Conservation (phyloP, 2,888 invertebrate species). For the Tortrix viridana region DNA sequence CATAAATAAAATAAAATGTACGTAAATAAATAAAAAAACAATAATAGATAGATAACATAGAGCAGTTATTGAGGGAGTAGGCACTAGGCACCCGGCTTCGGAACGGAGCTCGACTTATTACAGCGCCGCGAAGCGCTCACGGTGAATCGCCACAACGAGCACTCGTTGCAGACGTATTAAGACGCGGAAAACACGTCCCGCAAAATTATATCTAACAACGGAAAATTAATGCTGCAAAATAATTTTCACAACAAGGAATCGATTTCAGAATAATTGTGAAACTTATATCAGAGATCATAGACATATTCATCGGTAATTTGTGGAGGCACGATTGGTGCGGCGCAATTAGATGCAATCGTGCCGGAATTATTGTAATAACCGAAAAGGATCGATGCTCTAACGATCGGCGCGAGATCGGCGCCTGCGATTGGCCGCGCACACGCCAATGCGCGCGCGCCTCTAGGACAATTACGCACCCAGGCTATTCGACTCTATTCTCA, state of each 20-base stretch:
- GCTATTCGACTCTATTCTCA: slow-evolving; percentile 69
- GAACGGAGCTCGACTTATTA: neutral
- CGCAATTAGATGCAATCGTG: slow-evolving; percentile 81
- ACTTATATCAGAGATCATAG: slow-evolving; percentile 53
- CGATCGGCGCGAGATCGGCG: slow-evolving; percentile 61
- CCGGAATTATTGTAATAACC: slow-evolving; percentile 82
- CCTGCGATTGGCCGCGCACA: slow-evolving; percentile 71
- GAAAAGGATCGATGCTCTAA: slow-evolving; percentile 79
- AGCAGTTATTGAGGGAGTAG: neutral
- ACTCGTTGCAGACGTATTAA: slow-evolving; percentile 46
- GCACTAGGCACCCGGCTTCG: neutral
- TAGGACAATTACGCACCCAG: slow-evolving; percentile 77
- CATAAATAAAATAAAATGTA: too few species aligned
- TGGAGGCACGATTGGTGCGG: slow-evolving; percentile 69
- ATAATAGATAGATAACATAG: slow-evolving; percentile 3
- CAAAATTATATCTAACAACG: slow-evolving; percentile 66
- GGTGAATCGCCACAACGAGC: slow-evolving; percentile 30
- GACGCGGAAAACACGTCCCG: slow-evolving; percentile 65
- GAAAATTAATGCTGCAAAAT: slow-evolving; percentile 64
- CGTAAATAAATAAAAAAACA: too few species aligned
- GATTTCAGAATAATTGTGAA: slow-evolving; percentile 57
- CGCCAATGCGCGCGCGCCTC: slow-evolving; percentile 79
- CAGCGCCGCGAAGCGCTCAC: neutral
- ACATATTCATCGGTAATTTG: slow-evolving; percentile 66
- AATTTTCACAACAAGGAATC: slow-evolving; percentile 61